Evolutionary conservation across 2,888 invertebrate genomes (phyloP).

Genomic region (Helleia helle): DNA sequence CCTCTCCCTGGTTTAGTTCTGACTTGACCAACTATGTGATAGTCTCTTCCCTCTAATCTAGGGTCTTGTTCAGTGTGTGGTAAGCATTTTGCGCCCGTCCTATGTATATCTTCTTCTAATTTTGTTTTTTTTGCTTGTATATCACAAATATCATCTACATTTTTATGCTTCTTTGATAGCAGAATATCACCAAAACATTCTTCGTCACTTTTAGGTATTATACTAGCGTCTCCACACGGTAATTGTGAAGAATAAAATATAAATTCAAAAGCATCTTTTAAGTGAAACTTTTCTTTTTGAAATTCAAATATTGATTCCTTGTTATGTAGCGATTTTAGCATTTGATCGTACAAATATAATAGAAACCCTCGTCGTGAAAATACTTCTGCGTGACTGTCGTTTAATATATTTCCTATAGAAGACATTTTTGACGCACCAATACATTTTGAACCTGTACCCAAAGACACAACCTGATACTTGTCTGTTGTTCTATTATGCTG

Average conservation of each 20-base stretch:
- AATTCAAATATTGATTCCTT: slow-evolving; percentile 41
- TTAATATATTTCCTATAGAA: slow-evolving; percentile 79
- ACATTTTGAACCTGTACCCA: slow-evolving; percentile 95
- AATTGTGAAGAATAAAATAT: slow-evolving; percentile 90
- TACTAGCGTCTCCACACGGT: slow-evolving; percentile 96
- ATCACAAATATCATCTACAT: slow-evolving; percentile 27
- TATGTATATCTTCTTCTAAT: slow-evolving; percentile 55
- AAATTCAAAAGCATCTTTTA: slow-evolving; percentile 77
- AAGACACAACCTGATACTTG: slow-evolving; percentile 77
- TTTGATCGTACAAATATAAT: slow-evolving; percentile 81
- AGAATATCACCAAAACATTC: slow-evolving; percentile 43
- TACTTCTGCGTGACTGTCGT: slow-evolving; percentile 95
- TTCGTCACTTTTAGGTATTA: slow-evolving; percentile 75
- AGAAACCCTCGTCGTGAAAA: slow-evolving; percentile 88
- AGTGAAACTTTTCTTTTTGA: slow-evolving; percentile 42
- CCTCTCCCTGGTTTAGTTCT: slow-evolving; percentile 95
- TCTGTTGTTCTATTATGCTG: slow-evolving; percentile 48
- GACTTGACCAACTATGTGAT: slow-evolving; percentile 81
- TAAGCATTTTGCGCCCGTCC: slow-evolving; percentile 94
- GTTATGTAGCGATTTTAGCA: slow-evolving; percentile 47
- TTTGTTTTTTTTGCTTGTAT: slow-evolving; percentile 29
- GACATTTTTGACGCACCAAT: slow-evolving; percentile 82
- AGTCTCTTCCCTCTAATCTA: slow-evolving; percentile 67
- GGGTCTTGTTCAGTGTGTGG: slow-evolving; percentile 71
- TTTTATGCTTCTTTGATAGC: slow-evolving; percentile 30